Percentiles rank a stretch among this genome's conserved stretches.
These are phyloP conservation scores for Octonoba sinensis DNA, from an alignment of 2,888 invertebrate genomes.

Conservation along the genomic window DNA sequence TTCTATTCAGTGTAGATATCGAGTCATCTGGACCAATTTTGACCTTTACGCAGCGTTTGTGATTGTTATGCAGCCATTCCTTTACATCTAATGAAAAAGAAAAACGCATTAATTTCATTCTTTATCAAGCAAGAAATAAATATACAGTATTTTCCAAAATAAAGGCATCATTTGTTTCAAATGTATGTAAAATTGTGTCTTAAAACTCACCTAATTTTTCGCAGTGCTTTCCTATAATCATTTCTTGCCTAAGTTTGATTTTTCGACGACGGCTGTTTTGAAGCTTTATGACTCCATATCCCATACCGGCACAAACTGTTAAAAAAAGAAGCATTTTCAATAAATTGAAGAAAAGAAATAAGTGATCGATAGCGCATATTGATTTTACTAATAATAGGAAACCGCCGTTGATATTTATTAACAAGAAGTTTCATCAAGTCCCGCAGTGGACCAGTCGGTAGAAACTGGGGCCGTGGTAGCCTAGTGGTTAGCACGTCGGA, in stretches of 20 bases:
- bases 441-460: too few relatives aligned
- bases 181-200: too few relatives aligned
- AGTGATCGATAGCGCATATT: not conserved
- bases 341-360: too few relatives aligned
- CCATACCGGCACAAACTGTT: conserved; percentile 86
- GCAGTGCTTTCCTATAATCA: conserved; percentile 78
- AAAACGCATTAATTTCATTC: too few relatives aligned
- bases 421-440: too few relatives aligned
- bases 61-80: conserved; percentile 93
- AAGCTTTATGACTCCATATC: conserved; percentile 90
- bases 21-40: conserved; percentile 90
- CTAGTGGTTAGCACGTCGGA: too few relatives aligned
- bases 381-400: not conserved
- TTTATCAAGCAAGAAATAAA: too few relatives aligned
- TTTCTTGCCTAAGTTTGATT: conserved; percentile 86
- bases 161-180: not conserved
- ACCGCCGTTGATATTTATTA: too few relatives aligned
- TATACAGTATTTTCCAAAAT: not conserved
- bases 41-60: conserved; percentile 88
- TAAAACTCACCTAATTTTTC: conserved; percentile 75
- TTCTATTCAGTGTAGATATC: conserved; percentile 87
- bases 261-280: conserved; percentile 87
- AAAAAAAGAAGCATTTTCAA: conserved; percentile 11
- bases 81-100: conserved; percentile 76
- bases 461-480: too few relatives aligned